A percentile compares a stretch with the other conserved stretches of the same genome.
These are phyloP conservation scores for Gari tellinella DNA, from an alignment of 2,888 invertebrate species.

Conservation along the genomic window DNA sequence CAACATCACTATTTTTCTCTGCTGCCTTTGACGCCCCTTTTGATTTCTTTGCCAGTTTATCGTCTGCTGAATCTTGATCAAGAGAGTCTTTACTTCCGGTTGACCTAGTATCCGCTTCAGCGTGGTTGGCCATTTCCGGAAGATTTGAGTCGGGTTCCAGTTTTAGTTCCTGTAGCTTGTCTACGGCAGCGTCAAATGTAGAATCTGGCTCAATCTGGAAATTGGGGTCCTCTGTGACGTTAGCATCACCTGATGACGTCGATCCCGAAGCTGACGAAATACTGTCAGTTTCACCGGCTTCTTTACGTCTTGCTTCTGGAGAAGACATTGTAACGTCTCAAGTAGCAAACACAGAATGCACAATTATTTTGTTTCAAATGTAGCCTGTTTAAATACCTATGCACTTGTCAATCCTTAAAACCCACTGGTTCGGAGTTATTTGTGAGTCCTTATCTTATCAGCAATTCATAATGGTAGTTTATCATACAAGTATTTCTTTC, in stretches of 20 bases:
- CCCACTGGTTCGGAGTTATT: too few relatives aligned
- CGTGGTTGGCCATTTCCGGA: slow-evolving; percentile 43
- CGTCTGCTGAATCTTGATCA: slow-evolving; percentile 14
- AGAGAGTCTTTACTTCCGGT: slow-evolving; percentile 31
- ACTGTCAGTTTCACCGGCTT: slow-evolving; percentile 31
- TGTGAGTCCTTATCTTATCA: too few relatives aligned
- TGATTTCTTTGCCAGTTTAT: slow-evolving; percentile 18
- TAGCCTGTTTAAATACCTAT: too few relatives aligned
- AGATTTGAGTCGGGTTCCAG: slow-evolving; percentile 61
- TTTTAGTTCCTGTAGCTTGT: slow-evolving; percentile 60
- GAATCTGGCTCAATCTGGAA: slow-evolving; percentile 43
- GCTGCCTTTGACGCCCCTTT: slow-evolving; percentile 29
- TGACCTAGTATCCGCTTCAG: slow-evolving; percentile 45
- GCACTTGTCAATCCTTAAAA: too few relatives aligned
- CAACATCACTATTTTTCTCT: slow-evolving; percentile 43
- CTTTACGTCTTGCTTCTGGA: too few relatives aligned
- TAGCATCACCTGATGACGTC: slow-evolving; percentile 32
- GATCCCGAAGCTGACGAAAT: slow-evolving; percentile 57
- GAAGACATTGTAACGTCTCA: too few relatives aligned
- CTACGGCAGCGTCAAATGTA: slow-evolving; percentile 61
- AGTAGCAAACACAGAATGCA: too few relatives aligned
- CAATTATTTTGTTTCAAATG: too few relatives aligned
- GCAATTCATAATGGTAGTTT: too few relatives aligned
- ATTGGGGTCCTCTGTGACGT: slow-evolving; percentile 47
- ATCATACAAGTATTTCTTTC: too few relatives aligned